Evolutionary conservation across 2,888 invertebrate genomes (phyloP), one percentile per base, ranked within the genome.

Genomic region (Phanerotoma sp.): DNA sequence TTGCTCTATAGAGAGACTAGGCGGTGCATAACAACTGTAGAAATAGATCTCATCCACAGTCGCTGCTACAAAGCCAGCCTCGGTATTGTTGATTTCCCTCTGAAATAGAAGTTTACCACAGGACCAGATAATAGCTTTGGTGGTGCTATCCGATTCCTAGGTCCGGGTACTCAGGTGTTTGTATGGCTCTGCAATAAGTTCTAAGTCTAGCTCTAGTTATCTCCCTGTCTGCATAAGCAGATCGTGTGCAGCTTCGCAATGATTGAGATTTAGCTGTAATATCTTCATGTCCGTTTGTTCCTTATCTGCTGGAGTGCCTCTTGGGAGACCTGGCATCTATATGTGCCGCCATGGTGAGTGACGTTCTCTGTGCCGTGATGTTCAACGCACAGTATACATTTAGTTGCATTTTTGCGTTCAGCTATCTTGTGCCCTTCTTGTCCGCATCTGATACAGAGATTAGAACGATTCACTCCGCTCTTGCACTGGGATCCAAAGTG

Each of bases 231-330:
- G 62, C 52, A 48, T 57, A 13, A 57, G 59, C 52, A 56, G 50
- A 44, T 57, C 61, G 20, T 62, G 61, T 10, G 49, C 60, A 22
- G 51, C 55, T 25, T 54, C 61, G 35, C 61, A 61, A 28, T 66
- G 64, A 15, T 62, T 63, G 25, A 62, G 57, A 42, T 63, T 62
- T 11, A 64, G 40, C 45, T 61, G 64, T 5, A 63, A 40, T 48
- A 63, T 46, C 35, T 35, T 62, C 56, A 60, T 62, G 13, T 20
- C 41, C 37, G 16, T 33, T 38, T 59, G 5, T 30, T 37, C 1
- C 28, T 47, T 4, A 53, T 7, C 50, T 44, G 38, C 54, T 41
- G 54, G 25, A 54, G 50, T 7, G 57, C 59, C 53, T 49, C 33
- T 25, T 18, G 40, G 37, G 22, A 62, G 1, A 22, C 46, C 18